These are phyloP conservation scores for Bungarus multicinctus DNA, from an alignment of 2,113 vertebrate species.

Conservation along the genomic window DNA sequence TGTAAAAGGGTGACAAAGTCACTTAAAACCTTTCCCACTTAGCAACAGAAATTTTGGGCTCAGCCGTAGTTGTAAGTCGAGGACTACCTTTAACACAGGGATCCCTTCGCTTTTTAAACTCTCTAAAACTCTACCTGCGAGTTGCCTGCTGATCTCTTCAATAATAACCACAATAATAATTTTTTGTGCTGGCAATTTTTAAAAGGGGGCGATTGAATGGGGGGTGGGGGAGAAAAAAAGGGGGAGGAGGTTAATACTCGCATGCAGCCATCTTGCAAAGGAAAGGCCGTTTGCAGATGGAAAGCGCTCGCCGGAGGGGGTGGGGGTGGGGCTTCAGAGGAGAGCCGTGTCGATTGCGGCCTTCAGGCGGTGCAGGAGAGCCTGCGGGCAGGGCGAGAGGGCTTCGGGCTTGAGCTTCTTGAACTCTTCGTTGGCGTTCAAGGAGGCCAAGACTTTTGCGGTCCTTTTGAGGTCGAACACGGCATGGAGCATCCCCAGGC, in stretches of 20 bases:
- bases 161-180: no score
- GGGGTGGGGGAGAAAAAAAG: neutral
- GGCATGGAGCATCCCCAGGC: slow-evolving; percentile 80
- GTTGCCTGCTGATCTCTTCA: neutral
- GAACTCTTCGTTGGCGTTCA: slow-evolving; percentile 86
- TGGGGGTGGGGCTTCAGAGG: slow-evolving; percentile 42
- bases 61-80: no score
- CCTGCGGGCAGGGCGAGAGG: slow-evolving; percentile 69
- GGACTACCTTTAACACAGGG: no score
- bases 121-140: neutral
- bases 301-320: neutral
- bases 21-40: no score
- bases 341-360: slow-evolving; percentile 63
- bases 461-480: slow-evolving; percentile 86
- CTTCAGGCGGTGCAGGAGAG: slow-evolving; percentile 78
- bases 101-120: no score
- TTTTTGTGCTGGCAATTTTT: neutral
- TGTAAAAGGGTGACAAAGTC: no score
- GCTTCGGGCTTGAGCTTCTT: slow-evolving; percentile 70
- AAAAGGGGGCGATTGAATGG: neutral
- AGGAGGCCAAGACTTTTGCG: slow-evolving; percentile 76
- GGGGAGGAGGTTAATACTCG: neutral
- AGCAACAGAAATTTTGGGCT: no score
- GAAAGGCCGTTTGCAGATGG: slow-evolving; percentile 9
- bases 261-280: slow-evolving; percentile 2